Evolutionary conservation across 2,888 invertebrate genomes (phyloP), one percentile per base, ranked within the genome.

Genomic region (Lymantria dispar): DNA sequence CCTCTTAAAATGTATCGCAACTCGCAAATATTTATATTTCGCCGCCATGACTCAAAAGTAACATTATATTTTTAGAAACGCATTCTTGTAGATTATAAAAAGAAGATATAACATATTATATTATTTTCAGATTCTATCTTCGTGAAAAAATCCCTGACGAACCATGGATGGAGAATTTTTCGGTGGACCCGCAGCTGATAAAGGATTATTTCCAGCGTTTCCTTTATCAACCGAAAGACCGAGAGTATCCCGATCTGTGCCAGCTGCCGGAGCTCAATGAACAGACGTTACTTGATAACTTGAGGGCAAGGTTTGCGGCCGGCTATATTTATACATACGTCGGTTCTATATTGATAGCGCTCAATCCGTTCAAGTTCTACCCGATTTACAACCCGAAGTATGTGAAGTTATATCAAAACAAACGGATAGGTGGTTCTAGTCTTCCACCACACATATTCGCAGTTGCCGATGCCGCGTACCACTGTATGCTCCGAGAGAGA

Each of bases 361-460:
- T 98, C 60, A 98, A 98, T 84, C 96, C 96, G 10, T 98, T 98
- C 87, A 96, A 96, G 91, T 98, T 98, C 87, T 98, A 98, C 85
- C 98, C 98, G 15, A 98, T 99, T 68, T 99, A 98, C 92, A 98
- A 98, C 90, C 98, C 98, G 43, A 98, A 98, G 88, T 98, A 98
- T 92, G 98, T 98, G 64, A 97, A 98, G 85, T 89, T 98, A 69
- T 99, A 98, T 88, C 98, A 98, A 88, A 98, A 97, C 88, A 94
- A 97, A 79, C 92, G 97, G 69, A 93, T 98, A 68, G 97, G 97
- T 30, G 97, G 97, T 30, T 96, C 97, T 38, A 98, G 97, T 76
- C 93, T 98, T 65, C 98, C 98, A 38, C 98, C 99, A 42, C 98
- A 99, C 80, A 98, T 99, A 77, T 99, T 98, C 91, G 98, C 98